These are phyloP conservation scores for Hemibagrus wyckioides DNA, from an alignment of 2,113 vertebrate genomes.

Conservation along the genomic window DNA sequence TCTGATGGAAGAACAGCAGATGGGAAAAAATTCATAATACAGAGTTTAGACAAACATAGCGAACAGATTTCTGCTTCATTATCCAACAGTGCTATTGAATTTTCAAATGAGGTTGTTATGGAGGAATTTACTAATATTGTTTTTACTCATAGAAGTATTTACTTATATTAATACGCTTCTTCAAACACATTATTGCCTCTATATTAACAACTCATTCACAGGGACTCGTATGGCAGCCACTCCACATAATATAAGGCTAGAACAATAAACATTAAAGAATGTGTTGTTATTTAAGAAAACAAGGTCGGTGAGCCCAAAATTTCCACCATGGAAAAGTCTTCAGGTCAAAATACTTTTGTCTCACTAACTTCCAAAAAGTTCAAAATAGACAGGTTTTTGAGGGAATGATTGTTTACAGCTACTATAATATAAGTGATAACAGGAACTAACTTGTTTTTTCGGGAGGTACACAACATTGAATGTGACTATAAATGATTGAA, in stretches of 20 bases:
- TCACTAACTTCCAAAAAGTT: not conserved
- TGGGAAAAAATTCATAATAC: not conserved
- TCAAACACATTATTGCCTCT: too few relatives aligned
- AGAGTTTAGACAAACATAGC: not conserved
- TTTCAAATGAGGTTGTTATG: not conserved
- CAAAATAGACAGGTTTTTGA: not conserved
- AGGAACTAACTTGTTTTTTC: not conserved
- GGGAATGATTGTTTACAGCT: not conserved
- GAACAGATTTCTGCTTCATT: constrained; percentile 44
- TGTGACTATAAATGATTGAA: not conserved
- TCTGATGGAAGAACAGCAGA: constrained; percentile 73
- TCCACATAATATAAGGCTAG: not conserved
- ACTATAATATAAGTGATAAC: not conserved
- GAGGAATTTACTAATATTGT: not conserved
- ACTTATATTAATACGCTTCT: not conserved
- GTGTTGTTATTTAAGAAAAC: not conserved
- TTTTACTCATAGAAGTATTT: not conserved
- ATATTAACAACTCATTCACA: too few relatives aligned
- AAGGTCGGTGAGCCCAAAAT: not conserved
- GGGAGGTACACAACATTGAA: not conserved
- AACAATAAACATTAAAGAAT: not conserved
- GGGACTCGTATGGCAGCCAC: not conserved
- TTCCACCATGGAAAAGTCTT: not conserved
- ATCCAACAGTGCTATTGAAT: not conserved
- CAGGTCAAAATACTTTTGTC: not conserved